These are phyloP conservation scores for Oxyura jamaicensis DNA, from an alignment of 2,113 vertebrate genomes.

Conservation along the genomic window DNA sequence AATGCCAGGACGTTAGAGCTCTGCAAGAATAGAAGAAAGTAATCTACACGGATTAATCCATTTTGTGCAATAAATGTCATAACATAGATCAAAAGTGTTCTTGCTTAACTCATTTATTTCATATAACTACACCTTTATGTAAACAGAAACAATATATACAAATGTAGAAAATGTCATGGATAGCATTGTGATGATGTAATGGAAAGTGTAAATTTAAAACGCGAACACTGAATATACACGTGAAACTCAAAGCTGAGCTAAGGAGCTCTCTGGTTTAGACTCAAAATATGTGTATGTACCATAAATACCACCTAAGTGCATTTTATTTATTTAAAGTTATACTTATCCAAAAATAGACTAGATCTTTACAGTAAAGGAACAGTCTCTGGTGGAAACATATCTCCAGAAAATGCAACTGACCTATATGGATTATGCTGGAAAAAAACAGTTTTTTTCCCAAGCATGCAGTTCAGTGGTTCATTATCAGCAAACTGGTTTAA, in stretches of 20 bases:
- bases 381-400: not conserved
- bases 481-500: not conserved
- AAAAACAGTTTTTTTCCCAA: too few relatives aligned
- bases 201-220: not conserved
- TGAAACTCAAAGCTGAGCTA: not conserved
- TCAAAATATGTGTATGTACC: accelerated
- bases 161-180: not conserved
- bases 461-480: not conserved
- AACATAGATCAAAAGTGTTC: not conserved
- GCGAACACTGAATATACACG: not conserved
- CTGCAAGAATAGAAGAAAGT: not conserved
- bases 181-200: not conserved
- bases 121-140: not conserved
- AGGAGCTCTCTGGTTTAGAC: not conserved
- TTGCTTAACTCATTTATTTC: not conserved
- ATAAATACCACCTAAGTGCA: not conserved
- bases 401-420: not conserved
- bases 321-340: not conserved
- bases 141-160: not conserved
- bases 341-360: accelerated
- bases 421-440: accelerated
- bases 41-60: accelerated
- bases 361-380: not conserved
- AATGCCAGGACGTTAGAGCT: not conserved
- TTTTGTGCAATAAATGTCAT: not conserved